Conservation (phyloP, 2,797 vertebrate species). For the Nyctalus aviator region DNA sequence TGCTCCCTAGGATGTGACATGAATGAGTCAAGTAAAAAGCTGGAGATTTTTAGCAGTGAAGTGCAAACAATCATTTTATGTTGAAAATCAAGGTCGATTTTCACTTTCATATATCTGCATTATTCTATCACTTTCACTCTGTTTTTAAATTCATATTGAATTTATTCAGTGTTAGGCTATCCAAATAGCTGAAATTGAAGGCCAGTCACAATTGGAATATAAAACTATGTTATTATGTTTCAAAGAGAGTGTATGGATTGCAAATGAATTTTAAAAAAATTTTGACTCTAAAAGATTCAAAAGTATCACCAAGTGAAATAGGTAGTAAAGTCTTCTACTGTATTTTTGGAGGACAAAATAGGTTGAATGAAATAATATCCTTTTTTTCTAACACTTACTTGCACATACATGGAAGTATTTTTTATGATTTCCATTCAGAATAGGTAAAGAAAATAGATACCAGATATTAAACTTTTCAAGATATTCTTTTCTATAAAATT, state of each 20-base stretch:
- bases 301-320: constrained; percentile 1
- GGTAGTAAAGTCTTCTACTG: not conserved
- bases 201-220: constrained; percentile 77
- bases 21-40: constrained; percentile 76
- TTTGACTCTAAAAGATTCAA: constrained; percentile 23
- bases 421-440: not conserved
- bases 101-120: constrained; percentile 73
- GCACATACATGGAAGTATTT: not conserved
- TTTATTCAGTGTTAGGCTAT: constrained; percentile 75
- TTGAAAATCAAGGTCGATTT: constrained; percentile 90
- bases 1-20: constrained; percentile 70
- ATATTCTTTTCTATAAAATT: not conserved
- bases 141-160: constrained; percentile 82
- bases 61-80: constrained; percentile 88
- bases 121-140: constrained; percentile 40
- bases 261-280: constrained; percentile 12
- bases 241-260: constrained; percentile 11
- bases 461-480: not conserved
- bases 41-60: constrained; percentile 82
- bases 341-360: constrained; percentile 62
- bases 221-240: constrained; percentile 71
- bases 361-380: constrained; percentile 5
- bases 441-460: not conserved
- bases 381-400: not conserved
- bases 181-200: constrained; percentile 76